phyloP scores from a whole-genome alignment of 2,888 invertebrate genomes.

The Caenorhabditis parvicauda region DNA sequence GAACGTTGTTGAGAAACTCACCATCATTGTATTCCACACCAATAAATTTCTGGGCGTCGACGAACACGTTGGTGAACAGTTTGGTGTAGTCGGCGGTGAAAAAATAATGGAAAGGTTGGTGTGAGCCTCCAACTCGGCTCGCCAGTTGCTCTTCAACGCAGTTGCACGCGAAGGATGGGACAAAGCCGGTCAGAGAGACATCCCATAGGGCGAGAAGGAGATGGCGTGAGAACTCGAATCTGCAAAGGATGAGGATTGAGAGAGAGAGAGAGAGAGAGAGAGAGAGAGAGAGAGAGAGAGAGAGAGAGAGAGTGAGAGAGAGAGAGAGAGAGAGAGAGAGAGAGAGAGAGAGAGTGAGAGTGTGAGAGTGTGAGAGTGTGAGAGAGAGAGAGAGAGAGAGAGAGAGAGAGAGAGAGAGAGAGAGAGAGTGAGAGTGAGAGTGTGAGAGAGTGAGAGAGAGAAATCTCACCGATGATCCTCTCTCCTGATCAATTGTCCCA shows the following conservation, averaged over 20 bases:
- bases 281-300: too few relatives aligned
- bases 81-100: constrained; percentile 21
- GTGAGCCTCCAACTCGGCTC: constrained; percentile 18
- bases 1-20: too few relatives aligned
- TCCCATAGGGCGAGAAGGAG: constrained; percentile 91
- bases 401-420: too few relatives aligned
- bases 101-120: constrained; percentile 30
- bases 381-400: too few relatives aligned
- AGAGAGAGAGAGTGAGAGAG: too few relatives aligned
- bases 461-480: too few relatives aligned
- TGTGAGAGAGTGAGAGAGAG: neutral
- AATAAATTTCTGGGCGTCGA: constrained; percentile 23
- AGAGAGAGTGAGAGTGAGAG: too few relatives aligned
- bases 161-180: constrained; percentile 76
- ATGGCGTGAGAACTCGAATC: constrained; percentile 85
- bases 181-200: constrained; percentile 80
- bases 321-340: too few relatives aligned
- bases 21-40: too few relatives aligned
- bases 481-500: constrained; percentile 85
- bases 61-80: constrained; percentile 30
- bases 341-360: too few relatives aligned
- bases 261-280: neutral
- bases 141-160: constrained; percentile 26
- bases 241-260: too few relatives aligned
- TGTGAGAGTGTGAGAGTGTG: too few relatives aligned